phyloP scores from a whole-genome alignment of 1,140 invertebrate species.

The Cardiocondyla obscurior region DNA sequence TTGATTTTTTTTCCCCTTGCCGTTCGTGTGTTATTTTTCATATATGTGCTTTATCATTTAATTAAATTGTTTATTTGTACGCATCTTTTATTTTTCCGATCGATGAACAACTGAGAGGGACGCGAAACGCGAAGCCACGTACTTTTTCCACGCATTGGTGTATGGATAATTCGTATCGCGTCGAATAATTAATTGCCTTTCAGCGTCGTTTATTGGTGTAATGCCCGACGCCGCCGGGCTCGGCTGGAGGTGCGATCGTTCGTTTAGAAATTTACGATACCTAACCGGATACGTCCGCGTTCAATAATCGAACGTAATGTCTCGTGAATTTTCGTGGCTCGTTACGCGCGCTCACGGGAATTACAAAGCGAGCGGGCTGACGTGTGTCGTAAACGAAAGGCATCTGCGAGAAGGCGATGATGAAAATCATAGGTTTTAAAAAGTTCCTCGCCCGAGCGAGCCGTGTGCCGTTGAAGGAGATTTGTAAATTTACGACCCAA shows the following conservation, averaged over 20 bases:
- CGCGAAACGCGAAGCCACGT: not conserved
- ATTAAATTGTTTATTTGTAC: slow-evolving; percentile 9
- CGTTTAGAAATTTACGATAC: slow-evolving; percentile 55
- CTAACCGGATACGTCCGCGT: slow-evolving; percentile 36
- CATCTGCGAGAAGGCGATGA: slow-evolving; percentile 48
- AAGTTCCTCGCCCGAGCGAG: slow-evolving; percentile 39
- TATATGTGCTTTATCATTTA: slow-evolving; percentile 19
- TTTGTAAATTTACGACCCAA: slow-evolving; percentile 50
- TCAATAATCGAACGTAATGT: slow-evolving; percentile 56
- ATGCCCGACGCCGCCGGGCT: slow-evolving; percentile 36
- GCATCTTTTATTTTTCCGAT: not conserved
- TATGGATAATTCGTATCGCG: not conserved
- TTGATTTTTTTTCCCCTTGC: not conserved
- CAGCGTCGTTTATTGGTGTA: slow-evolving; percentile 36
- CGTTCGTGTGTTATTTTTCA: not conserved
- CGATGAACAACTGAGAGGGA: not conserved
- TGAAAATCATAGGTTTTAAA: slow-evolving; percentile 53
- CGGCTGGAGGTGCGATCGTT: slow-evolving; percentile 34
- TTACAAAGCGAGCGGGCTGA: slow-evolving; percentile 49
- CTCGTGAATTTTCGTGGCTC: slow-evolving; percentile 56
- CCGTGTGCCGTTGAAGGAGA: slow-evolving; percentile 10
- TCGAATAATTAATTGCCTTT: slow-evolving; percentile 52
- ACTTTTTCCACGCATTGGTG: slow-evolving; percentile 6
- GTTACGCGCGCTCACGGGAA: slow-evolving; percentile 38
- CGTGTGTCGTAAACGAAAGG: slow-evolving; percentile 39